Evolutionary conservation across 2,797 vertebrate species (phyloP), one percentile per base, ranked within the genome.

Genomic region (Pseudopleuronectes americanus): DNA sequence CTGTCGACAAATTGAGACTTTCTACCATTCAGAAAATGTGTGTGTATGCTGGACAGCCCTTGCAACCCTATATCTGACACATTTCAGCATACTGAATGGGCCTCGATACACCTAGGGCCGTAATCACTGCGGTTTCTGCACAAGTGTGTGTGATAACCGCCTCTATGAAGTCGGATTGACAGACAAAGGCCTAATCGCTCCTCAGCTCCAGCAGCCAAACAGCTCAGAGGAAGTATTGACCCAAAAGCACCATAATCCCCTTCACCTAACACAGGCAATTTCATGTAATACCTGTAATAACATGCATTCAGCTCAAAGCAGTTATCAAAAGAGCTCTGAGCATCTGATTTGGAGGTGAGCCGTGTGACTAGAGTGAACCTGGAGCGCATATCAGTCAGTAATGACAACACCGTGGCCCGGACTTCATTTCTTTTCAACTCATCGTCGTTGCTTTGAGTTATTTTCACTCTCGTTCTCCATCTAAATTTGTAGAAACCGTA

Each of bases 261-360:
- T 97, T 89, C 92, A 92, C 86, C 96, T 95, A 97, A 97, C 96
- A 95, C 92, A 94, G 93, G 95, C 96, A 97, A 97, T 98, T 97
- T 97, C 95, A 95, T 95, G 94, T 98, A 98, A 98, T 98, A 96
- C 96, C 97, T 97, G 95, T 97, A 98, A 99, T 98, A 97, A 96
- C 93, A 91, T 92, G 85, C 96, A 95, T 96, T 97, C 94, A 96
- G 92, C 95, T 96, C 95, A 95, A 95, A 84, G 96, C 93, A 95
- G 95, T 95, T 94, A 92, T 96, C 95, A 87, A 94, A 95, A 92
- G 95, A 93, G 84, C 95, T 92, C 89, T 0, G 70, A 94, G 94
- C 93, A 94, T 95, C 95, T 96, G 95, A 96, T 95, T 94, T 93
- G 68, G 87, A 93, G 93, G 89, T 92, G 93, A 93, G 94, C 94